Evolutionary conservation across 2,888 invertebrate species (phyloP).

Genomic region (Heliconius ismenius): DNA sequence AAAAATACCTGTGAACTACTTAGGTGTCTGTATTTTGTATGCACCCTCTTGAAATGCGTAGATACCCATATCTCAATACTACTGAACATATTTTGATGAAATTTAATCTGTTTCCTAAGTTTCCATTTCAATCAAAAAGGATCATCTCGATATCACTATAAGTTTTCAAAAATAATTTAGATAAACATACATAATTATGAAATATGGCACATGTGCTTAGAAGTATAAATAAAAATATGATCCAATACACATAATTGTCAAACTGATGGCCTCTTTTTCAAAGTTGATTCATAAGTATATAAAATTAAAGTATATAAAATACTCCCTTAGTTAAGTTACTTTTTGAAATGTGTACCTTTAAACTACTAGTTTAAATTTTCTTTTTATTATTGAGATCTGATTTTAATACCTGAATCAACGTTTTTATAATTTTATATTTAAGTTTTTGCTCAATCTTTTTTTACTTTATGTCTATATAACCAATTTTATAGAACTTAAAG

Average conservation of each 20-base stretch:
- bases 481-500: not conserved
- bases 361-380: not conserved
- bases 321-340: not conserved
- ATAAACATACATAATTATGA: no score
- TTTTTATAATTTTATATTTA: not conserved
- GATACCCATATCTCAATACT: not conserved
- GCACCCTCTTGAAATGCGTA: not conserved
- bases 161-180: not conserved
- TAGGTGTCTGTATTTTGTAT: not conserved
- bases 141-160: not conserved
- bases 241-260: not conserved
- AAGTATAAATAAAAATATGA: no score
- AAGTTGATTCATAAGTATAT: not conserved
- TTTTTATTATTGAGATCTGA: slow-evolving; percentile 12
- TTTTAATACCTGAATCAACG: slow-evolving; percentile 15
- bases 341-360: not conserved
- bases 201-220: no score
- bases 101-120: not conserved
- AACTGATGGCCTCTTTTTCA: not conserved
- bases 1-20: not conserved
- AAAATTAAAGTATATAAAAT: not conserved
- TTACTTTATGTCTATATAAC: not conserved
- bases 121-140: not conserved
- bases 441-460: slow-evolving; percentile 13
- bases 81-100: not conserved